These are phyloP conservation scores for Passerculus sandwichensis DNA, from an alignment of 2,797 vertebrate species.

Conservation along the genomic window DNA sequence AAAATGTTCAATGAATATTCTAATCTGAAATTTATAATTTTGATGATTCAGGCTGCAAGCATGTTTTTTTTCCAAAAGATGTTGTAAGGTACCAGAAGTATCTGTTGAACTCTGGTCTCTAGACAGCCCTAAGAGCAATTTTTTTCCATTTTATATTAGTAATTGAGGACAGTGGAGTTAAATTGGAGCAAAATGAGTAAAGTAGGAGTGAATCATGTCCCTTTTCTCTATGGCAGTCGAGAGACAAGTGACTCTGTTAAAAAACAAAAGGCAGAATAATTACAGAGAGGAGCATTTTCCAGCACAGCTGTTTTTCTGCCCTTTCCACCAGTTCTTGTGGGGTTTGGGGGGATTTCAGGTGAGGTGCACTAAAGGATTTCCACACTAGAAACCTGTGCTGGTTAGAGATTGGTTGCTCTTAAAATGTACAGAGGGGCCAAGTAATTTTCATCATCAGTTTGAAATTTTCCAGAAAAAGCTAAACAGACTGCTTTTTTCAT, in stretches of 20 bases:
- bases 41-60: neutral
- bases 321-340: neutral
- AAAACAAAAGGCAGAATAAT: neutral
- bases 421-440: neutral
- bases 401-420: neutral
- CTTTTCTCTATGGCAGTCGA: neutral
- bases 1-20: conserved; percentile 48
- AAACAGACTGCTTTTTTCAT: neutral
- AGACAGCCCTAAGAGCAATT: neutral
- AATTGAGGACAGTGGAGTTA: conserved; percentile 17
- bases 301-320: neutral
- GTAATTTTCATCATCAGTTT: neutral
- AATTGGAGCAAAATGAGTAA: neutral
- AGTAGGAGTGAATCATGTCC: conserved; percentile 5
- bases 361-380: neutral
- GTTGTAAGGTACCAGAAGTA: conserved; percentile 1
- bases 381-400: neutral
- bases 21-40: conserved; percentile 40
- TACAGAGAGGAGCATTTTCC: neutral
- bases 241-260: neutral
- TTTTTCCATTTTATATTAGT: conserved; percentile 1
- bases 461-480: neutral
- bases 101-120: conserved; percentile 34
- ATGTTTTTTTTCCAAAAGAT: neutral
- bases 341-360: neutral